Base-by-base conservation (phyloP, 2,797 vertebrate species). In the Rhinoraja longicauda region DNA sequence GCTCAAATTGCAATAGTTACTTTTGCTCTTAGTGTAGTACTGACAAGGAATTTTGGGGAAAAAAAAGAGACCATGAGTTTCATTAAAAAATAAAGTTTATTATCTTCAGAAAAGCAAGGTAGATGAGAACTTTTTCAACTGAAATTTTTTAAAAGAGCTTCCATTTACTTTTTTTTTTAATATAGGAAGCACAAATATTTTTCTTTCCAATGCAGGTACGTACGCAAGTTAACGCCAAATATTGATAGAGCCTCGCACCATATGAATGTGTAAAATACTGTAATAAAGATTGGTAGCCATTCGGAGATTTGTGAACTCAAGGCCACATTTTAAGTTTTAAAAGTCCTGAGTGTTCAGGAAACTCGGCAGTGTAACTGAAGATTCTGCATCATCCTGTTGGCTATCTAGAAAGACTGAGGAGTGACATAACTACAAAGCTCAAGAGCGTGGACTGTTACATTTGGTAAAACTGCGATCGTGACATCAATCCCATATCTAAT, bases 11-110 rank as follows among this genome's bases (percentile, higher is more conserved):
- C n/a, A n/a, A 17, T 32, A 88, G 67, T 21, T 88, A 0, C 36
- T 67, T 67, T 88, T 88, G 24, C n/a, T 67, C 67, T 36, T 62
- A 67, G 15, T 67, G 62, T 13, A 88, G 62, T 32, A 88, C 6
- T 4, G n/a, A 88, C 24, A 84, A 67, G 15, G 32, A 67, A 24
- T 88, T n/a, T n/a, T 13, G 45, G 57, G 26, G 21, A 15, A 78
- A 84, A 84, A 9, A 88, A 64, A 29, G n/a, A 88, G 29, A 67
- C n/a, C 62, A 88, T 17, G 59, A 64, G 32, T 67, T 88, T 88
- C 5, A 36, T 88, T 88, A 88, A 88, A 82, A 88, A 88, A 88
- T 88, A 86, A 86, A 86, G 29, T 32, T 86, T 86, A 32, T 88
- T 88, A 67, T 36, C 17, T 88, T 88, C 62, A 88, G 84, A 88